These are phyloP conservation scores for Cancer borealis DNA, from an alignment of 2,888 invertebrate species.

Conservation along the genomic window DNA sequence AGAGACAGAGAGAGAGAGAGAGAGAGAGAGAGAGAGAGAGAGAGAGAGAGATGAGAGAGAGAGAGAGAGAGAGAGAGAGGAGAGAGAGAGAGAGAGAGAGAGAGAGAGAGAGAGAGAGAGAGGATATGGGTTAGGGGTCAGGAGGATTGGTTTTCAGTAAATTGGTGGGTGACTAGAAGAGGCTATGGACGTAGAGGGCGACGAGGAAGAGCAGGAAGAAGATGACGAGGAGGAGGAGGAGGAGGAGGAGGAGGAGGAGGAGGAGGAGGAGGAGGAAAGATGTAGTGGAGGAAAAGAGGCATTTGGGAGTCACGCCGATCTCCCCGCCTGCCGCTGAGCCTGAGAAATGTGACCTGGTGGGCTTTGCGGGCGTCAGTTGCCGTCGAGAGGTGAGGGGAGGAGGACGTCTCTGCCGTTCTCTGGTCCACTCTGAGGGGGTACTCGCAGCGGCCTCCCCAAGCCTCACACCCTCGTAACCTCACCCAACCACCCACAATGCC, in stretches of 20 bases:
- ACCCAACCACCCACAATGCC: neutral
- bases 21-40: too few relatives aligned
- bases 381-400: slow-evolving; percentile 57
- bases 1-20: neutral
- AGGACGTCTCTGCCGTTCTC: slow-evolving; percentile 44
- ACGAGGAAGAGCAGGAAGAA: neutral
- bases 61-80: slow-evolving; percentile 21
- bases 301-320: slow-evolving; percentile 60
- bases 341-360: slow-evolving; percentile 61
- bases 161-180: neutral
- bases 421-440: slow-evolving; percentile 35
- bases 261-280: slow-evolving; percentile 50
- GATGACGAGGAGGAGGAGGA: too few relatives aligned
- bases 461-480: slow-evolving; percentile 11
- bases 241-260: neutral
- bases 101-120: slow-evolving; percentile 21
- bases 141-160: neutral
- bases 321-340: slow-evolving; percentile 58
- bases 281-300: slow-evolving; percentile 57
- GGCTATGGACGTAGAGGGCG: neutral
- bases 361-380: slow-evolving; percentile 61
- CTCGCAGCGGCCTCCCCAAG: neutral
- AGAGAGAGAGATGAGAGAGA: neutral
- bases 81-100: slow-evolving; percentile 46
- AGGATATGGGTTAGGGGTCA: neutral